Evolutionary conservation across 2,888 invertebrate genomes (phyloP).

Genomic region (Ischnura elegans): DNA sequence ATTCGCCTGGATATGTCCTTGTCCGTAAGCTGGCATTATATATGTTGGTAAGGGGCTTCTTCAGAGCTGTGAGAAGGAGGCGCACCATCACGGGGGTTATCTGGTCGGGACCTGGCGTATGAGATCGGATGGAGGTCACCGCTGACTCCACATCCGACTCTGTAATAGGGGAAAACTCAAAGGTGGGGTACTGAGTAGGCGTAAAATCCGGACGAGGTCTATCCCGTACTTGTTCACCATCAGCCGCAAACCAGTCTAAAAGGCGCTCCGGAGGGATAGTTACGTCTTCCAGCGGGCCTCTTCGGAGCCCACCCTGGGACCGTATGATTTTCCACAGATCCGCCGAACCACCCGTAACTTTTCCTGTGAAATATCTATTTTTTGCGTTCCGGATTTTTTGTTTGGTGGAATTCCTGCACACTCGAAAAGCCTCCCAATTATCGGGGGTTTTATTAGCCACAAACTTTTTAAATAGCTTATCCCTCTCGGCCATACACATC

Average conservation of each 20-base stretch:
- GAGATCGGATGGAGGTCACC: not conserved
- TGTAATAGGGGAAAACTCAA: not conserved
- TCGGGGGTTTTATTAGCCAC: not conserved
- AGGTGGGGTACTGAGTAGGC: not conserved
- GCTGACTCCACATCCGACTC: not conserved
- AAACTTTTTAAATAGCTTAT: not conserved
- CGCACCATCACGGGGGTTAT: not conserved
- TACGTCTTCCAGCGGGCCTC: not conserved
- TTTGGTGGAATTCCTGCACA: not conserved
- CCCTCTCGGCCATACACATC: not conserved
- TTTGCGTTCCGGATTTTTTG: too few relatives aligned
- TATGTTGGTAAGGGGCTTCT: not conserved
- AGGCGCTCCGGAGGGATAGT: not conserved
- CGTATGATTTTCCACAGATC: not conserved
- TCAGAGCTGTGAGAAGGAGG: not conserved
- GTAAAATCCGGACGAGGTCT: too few relatives aligned
- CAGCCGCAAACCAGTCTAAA: not conserved
- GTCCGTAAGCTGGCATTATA: not conserved
- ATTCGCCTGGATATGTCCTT: not conserved
- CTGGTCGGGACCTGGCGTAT: not conserved
- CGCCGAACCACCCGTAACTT: not conserved
- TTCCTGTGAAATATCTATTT: not conserved
- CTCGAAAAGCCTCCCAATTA: not conserved
- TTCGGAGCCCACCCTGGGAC: not conserved
- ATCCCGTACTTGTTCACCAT: too few relatives aligned